Evolutionary conservation across 2,113 vertebrate genomes (phyloP).

Genomic region (Tyto alba): DNA sequence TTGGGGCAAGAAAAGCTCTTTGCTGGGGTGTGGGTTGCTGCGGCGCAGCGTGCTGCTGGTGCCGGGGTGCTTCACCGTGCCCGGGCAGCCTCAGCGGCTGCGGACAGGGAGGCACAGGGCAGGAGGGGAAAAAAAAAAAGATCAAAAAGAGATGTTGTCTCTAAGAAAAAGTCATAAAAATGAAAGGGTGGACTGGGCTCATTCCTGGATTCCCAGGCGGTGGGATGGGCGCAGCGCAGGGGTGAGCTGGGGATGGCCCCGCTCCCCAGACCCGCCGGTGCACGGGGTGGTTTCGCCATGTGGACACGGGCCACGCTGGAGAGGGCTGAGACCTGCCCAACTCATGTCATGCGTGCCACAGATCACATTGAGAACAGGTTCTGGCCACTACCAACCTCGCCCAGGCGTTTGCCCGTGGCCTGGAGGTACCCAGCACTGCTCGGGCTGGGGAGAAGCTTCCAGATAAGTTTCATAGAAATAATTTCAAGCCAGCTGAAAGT

Average conservation of each 20-base stretch:
- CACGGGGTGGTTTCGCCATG: rapidly evolving
- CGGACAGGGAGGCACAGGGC: neutral
- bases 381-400: rapidly evolving
- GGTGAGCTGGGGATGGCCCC: neutral
- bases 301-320: rapidly evolving
- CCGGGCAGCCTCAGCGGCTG: neutral
- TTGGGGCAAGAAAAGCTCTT: neutral
- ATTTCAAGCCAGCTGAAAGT: neutral
- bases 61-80: neutral
- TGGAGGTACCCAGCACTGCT: neutral
- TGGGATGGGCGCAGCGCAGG: rapidly evolving
- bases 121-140: neutral
- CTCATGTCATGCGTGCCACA: rapidly evolving
- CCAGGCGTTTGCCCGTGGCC: neutral
- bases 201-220: neutral
- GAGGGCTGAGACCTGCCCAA: neutral
- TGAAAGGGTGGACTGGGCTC: neutral
- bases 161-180: neutral
- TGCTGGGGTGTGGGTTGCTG: neutral
- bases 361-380: neutral
- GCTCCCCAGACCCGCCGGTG: neutral
- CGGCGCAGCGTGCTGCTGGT: neutral
- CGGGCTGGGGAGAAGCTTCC: neutral
- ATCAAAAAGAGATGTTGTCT: neutral
- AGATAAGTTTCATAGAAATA: neutral